A percentile compares a stretch with the other conserved stretches of the same genome.
Conservation (phyloP, 2,888 invertebrate genomes). For the Axea sp. region DNA sequence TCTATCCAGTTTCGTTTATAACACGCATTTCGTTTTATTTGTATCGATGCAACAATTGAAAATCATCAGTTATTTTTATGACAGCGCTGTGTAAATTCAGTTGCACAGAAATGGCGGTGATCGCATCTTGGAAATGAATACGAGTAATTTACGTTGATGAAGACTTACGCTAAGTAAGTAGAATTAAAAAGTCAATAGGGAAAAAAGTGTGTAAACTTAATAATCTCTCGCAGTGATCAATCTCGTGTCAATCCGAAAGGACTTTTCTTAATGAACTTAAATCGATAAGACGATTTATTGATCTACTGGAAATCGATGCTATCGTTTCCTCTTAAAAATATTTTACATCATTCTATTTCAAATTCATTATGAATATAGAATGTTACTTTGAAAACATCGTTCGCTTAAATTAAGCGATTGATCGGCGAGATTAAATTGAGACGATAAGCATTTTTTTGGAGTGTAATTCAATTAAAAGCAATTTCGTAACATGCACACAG, state of each 20-base stretch:
- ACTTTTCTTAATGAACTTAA: slow-evolving; percentile 48
- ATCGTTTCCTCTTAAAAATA: slow-evolving; percentile 29
- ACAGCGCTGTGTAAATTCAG: too few species aligned
- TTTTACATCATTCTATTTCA: slow-evolving; percentile 19
- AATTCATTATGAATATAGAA: slow-evolving; percentile 13
- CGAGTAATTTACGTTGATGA: slow-evolving; percentile 47
- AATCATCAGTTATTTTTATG: too few species aligned
- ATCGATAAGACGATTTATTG: slow-evolving; percentile 54
- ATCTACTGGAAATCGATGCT: slow-evolving; percentile 33
- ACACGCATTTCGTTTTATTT: too few species aligned
- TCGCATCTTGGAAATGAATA: slow-evolving; percentile 5
- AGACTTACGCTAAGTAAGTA: slow-evolving; percentile 23
- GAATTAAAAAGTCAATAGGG: slow-evolving; percentile 39
- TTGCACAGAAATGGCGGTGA: too few species aligned
- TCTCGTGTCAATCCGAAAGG: slow-evolving; percentile 45
- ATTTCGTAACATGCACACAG: background rate
- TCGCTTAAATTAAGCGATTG: slow-evolving; percentile 44
- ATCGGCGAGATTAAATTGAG: slow-evolving; percentile 17
- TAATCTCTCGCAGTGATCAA: slow-evolving; percentile 44
- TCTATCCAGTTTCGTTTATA: too few species aligned
- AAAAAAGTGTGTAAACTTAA: slow-evolving; percentile 49
- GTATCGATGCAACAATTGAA: too few species aligned
- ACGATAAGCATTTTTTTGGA: slow-evolving; percentile 7
- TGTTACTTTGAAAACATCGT: slow-evolving; percentile 10
- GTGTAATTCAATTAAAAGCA: slow-evolving; percentile 25